Evolutionary conservation across 2,113 vertebrate species (phyloP).

Genomic region (Tetrao urogallus): DNA sequence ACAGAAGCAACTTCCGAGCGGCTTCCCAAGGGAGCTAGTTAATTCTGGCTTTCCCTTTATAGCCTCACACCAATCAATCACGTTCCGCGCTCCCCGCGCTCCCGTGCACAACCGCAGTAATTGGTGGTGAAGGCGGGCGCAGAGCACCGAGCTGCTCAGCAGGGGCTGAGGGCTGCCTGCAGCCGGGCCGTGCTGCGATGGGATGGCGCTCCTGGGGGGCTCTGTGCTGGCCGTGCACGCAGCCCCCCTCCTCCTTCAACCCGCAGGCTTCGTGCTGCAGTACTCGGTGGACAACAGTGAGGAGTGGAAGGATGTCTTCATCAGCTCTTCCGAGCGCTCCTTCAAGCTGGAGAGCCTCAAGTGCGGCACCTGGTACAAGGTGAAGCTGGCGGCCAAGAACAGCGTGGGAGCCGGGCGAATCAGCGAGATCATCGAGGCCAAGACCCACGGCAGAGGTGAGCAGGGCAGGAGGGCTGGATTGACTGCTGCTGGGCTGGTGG

Average conservation of each 20-base stretch:
- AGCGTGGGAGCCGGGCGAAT: conserved; percentile 96
- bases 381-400: conserved; percentile 98
- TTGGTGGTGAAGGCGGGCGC: background rate
- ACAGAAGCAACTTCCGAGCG: conserved; percentile 38
- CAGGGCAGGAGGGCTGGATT: background rate
- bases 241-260: background rate
- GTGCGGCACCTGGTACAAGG: conserved; percentile 99
- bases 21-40: conserved; percentile 27
- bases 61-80: background rate
- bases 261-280: conserved; percentile 94
- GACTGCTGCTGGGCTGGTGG: background rate
- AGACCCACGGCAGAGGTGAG: conserved; percentile 94
- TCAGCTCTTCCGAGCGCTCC: conserved; percentile 93
- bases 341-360: conserved; percentile 96
- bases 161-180: too few species aligned
- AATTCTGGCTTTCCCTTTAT: conserved; percentile 23
- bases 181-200: too few species aligned
- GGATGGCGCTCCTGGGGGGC: background rate
- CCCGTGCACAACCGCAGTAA: background rate
- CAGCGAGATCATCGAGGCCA: conserved; percentile 99
- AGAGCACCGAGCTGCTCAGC: background rate
- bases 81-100: background rate
- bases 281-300: conserved; percentile 98
- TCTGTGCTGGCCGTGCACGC: background rate
- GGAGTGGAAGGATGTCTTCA: conserved; percentile 97